Conservation (phyloP, 2,797 vertebrate genomes). For the Odontamblyopus lacepedii region DNA sequence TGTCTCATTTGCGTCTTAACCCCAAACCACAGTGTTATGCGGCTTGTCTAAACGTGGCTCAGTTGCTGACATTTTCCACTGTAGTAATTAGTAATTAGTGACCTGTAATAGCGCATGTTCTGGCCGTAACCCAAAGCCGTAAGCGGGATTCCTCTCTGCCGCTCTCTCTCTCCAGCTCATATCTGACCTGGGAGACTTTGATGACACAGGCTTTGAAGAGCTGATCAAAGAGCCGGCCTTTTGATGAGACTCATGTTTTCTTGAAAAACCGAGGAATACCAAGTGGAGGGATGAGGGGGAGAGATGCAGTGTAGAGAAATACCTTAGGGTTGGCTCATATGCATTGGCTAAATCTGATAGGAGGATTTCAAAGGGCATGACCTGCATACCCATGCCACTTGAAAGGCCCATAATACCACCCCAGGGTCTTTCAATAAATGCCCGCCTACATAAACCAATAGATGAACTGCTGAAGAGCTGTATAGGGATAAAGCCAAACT, state of each 20-base stretch:
- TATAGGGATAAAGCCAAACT: no score
- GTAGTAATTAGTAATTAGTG: slow-evolving; percentile 73
- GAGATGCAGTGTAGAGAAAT: slow-evolving; percentile 13
- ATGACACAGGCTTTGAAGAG: slow-evolving; percentile 80
- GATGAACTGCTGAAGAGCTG: neutral
- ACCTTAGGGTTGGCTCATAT: neutral
- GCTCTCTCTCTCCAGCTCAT: slow-evolving; percentile 55
- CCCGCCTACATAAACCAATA: neutral
- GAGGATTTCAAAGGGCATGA: slow-evolving; percentile 5
- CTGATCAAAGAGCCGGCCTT: slow-evolving; percentile 78
- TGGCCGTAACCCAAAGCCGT: slow-evolving; percentile 49
- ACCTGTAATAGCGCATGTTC: slow-evolving; percentile 56
- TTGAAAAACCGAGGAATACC: slow-evolving; percentile 68
- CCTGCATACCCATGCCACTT: neutral
- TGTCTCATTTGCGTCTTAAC: slow-evolving; percentile 22
- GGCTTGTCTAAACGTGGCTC: slow-evolving; percentile 19
- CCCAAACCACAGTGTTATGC: slow-evolving; percentile 8
- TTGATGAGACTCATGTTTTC: slow-evolving; percentile 78
- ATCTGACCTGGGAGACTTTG: slow-evolving; percentile 79
- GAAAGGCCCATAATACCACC: neutral
- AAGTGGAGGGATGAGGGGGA: slow-evolving; percentile 33
- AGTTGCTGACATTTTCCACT: slow-evolving; percentile 24
- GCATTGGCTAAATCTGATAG: neutral
- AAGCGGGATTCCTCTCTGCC: slow-evolving; percentile 38
- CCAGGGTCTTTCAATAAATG: neutral